Evolutionary conservation across 2,797 vertebrate genomes (phyloP).

Genomic region (Pangasius larnaudii): DNA sequence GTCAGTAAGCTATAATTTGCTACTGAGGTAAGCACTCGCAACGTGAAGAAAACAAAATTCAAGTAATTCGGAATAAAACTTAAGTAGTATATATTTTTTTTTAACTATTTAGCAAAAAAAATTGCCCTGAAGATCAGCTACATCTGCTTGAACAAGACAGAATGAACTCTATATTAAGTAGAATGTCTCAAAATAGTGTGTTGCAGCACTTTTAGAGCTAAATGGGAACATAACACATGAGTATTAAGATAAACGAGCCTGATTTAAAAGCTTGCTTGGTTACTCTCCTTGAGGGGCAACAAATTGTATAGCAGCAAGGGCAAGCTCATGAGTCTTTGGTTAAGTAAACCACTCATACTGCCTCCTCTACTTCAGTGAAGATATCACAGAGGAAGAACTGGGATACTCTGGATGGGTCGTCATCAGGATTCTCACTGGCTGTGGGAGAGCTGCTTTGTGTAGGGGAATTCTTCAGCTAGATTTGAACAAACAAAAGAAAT

Average conservation of each 20-base stretch:
- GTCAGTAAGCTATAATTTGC: neutral
- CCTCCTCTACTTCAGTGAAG: conserved; percentile 82
- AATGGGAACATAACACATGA: neutral
- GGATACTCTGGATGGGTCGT: conserved; percentile 73
- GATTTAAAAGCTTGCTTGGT: neutral
- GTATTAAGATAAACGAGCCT: neutral
- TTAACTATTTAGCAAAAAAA: neutral
- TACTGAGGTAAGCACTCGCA: neutral
- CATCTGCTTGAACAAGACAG: neutral
- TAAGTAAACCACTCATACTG: conserved; percentile 51
- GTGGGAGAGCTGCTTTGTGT: conserved; percentile 29
- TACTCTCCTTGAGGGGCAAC: neutral
- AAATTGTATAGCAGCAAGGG: conserved; percentile 19
- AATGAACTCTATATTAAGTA: neutral
- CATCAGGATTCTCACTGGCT: conserved; percentile 61
- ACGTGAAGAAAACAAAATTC: neutral
- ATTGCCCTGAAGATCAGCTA: neutral
- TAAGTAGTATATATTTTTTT: neutral
- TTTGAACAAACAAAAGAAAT: neutral
- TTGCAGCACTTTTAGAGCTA: neutral
- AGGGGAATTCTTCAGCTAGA: neutral
- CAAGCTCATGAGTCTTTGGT: neutral
- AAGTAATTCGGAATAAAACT: neutral
- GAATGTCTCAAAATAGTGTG: neutral
- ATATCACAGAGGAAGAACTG: conserved; percentile 83